Conservation (phyloP, 2,113 vertebrate species). For the Tonatia bakeri region DNA sequence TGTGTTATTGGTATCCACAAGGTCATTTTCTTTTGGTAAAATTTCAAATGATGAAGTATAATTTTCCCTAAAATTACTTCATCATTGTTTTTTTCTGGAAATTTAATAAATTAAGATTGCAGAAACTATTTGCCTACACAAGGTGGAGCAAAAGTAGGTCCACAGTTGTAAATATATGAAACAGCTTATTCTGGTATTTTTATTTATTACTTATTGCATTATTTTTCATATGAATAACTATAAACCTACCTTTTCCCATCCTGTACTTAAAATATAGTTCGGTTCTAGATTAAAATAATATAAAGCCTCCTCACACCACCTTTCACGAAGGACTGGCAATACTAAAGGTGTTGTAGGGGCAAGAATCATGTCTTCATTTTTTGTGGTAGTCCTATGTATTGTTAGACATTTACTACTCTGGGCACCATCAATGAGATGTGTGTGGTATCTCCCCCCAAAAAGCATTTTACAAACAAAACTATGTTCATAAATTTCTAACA, state of each 20-base stretch:
- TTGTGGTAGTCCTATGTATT: neutral
- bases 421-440: neutral
- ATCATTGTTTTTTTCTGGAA: neutral
- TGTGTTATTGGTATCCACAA: neutral
- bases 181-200: neutral
- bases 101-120: neutral
- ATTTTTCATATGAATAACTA: neutral
- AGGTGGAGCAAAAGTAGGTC: neutral
- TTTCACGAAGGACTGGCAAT: neutral
- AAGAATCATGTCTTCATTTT: neutral
- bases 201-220: neutral
- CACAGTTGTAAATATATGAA: neutral
- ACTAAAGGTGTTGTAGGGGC: neutral
- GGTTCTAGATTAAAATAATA: neutral
- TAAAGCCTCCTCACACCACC: fast-evolving
- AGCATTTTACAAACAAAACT: neutral
- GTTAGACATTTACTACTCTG: neutral
- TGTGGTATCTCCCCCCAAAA: fast-evolving
- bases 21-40: neutral
- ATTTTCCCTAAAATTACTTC: neutral
- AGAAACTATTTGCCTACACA: neutral
- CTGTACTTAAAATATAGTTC: neutral
- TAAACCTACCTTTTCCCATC: neutral
- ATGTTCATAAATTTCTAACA: neutral
- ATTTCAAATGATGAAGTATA: neutral